phyloP scores from a whole-genome alignment of 2,797 vertebrate species.

The Cryptoprocta ferox region DNA sequence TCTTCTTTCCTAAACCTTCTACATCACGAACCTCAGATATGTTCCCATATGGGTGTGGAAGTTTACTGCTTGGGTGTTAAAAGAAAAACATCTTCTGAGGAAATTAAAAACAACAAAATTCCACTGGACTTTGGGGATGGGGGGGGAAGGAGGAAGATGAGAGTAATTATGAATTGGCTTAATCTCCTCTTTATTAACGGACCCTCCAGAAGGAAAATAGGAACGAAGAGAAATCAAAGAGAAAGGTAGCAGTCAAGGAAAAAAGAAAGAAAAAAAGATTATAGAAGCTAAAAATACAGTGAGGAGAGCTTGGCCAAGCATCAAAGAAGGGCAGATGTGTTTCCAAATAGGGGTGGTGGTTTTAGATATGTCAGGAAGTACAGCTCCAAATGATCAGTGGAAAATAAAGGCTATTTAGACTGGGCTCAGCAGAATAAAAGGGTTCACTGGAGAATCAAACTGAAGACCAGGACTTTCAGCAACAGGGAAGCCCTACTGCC shows the following conservation, averaged over 20 bases:
- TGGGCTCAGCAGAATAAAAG: slow-evolving; percentile 42
- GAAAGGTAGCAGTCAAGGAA: not conserved
- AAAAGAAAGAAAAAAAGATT: slow-evolving; percentile 54
- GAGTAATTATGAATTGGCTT: not conserved
- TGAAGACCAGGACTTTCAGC: not conserved
- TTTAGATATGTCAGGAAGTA: slow-evolving; percentile 45
- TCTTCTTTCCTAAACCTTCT: slow-evolving; percentile 46
- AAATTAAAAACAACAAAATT: slow-evolving; percentile 21
- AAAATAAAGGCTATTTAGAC: slow-evolving; percentile 43
- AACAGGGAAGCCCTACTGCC: not conserved
- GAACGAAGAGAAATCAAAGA: slow-evolving; percentile 22
- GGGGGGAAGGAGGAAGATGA: not conserved
- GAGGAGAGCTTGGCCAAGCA: slow-evolving; percentile 58
- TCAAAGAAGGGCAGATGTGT: slow-evolving; percentile 57
- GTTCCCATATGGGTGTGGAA: slow-evolving; percentile 58
- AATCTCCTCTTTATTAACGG: slow-evolving; percentile 26
- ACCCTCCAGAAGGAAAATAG: not conserved
- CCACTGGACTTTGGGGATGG: not conserved
- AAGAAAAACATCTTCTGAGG: slow-evolving; percentile 52
- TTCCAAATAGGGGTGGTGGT: slow-evolving; percentile 55
- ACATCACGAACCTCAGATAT: slow-evolving; percentile 16
- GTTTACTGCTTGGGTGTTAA: slow-evolving; percentile 50
- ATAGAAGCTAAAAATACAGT: slow-evolving; percentile 66
- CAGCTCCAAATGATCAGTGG: slow-evolving; percentile 19
- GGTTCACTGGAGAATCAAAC: not conserved